Base-by-base conservation (phyloP, 2,113 vertebrate genomes). In the Leptobrachium leishanense region DNA sequence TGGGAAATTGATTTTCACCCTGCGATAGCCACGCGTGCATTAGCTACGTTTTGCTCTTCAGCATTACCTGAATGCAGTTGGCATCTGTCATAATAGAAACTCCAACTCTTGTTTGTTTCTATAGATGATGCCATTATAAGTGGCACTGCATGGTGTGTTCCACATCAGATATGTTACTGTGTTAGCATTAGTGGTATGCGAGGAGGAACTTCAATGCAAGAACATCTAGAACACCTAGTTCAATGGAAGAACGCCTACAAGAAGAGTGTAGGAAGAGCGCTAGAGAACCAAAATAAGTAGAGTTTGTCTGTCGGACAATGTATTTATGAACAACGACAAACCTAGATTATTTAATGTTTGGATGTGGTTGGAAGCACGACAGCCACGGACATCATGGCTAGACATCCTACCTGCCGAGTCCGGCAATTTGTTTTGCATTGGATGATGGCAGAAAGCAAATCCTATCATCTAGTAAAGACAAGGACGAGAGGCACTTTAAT, bases 181-280 rank as follows among this genome's bases (percentile, higher is more conserved):
- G 92, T 93, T 95, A 94, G 94, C 92, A 94, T 92, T 95, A 94
- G 93, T 94, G 94, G 93, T 96, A 96, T 95, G 95, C 95, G 96
- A 97, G 94, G 93, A 82, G 84, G 82, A 83, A 83, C 50, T 85
- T 85, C 82, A 87, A 88, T 85, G 68, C 86, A 86, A 87, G 82
- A 88, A 86, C 83, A 75, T 89, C 11, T 59, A 15, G 62, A n/a
- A 72, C 50, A 31, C 31, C n/a, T 3, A 6, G 39, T 3, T 8
- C 6, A 44, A 44, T 5, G 41, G 31, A 55, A 54, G 43, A 20
- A 64, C 43, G 12, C 13, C 10, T 13, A 59, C 55, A 13, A 12
- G 31, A 73, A 42, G 41, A 44, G n/a, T 42, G 65, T 12, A 43
- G 43, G 74, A 66, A 50, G 40, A 2, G n/a, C 9, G 46, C 46